Evolutionary conservation across 2,888 invertebrate genomes (phyloP), one percentile per base, ranked within the genome.

Genomic region (Dorcus parallelipipedus): DNA sequence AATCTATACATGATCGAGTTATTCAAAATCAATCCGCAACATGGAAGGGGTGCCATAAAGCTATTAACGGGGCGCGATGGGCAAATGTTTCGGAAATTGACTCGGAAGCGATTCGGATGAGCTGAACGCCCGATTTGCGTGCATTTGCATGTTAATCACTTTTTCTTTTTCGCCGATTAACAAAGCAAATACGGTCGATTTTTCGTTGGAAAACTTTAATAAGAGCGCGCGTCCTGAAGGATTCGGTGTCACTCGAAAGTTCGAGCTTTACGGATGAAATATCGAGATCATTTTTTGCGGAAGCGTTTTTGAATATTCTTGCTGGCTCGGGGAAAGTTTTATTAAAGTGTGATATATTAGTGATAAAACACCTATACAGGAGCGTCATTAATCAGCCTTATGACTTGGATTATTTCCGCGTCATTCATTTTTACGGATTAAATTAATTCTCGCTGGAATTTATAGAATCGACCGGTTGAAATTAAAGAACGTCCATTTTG

Each of bases 31-130:
- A 64, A 64, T 64, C 59, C 62, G 56, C 53, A 52, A 59, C 59
- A 62, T 48, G 49, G 58, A 57, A 52, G 59, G 61, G 63, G 63
- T 54, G 61, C 57, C 58, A 56, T 65, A 65, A 61, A 63, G 60
- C 64, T 64, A 66, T 67, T 66, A 67, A 62, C 65, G 55, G 60
- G 56, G 63, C 63, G 69, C 69, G 72, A 70, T 70, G 69, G 70
- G 67, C 71, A 70, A 73, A 71, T 71, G 70, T 70, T 71, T 71
- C 73, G 73, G 73, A 75, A 74, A 74, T 74, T 73, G 72, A 68
- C 67, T 72, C 73, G 73, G 73, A 73, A 73, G 71, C 71, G 71
- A 71, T 71, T 67, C 64, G 69, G 66, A 69, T 68, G 67, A 68
- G 68, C 65, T 71, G 71, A 69, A 68, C 69, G 68, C 70, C 71